Evolutionary conservation across 2,113 vertebrate species (phyloP).

Genomic region (Rattus norvegicus): DNA sequence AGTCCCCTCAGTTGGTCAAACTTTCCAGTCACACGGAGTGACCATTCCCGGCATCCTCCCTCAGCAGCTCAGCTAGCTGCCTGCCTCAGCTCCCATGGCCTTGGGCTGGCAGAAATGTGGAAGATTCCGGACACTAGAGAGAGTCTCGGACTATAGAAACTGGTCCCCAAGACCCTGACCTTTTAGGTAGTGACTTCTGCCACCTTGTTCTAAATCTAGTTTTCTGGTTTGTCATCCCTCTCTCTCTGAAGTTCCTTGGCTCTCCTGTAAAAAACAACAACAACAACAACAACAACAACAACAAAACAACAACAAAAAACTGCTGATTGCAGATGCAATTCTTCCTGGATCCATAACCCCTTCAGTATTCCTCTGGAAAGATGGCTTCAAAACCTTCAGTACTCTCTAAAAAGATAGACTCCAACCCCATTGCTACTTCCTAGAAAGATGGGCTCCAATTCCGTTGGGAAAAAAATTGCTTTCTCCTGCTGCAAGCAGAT

Average conservation of each 20-base stretch:
- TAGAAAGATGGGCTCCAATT: background rate
- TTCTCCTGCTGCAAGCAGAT: background rate
- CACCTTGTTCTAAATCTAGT: background rate
- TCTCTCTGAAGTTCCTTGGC: too few species aligned
- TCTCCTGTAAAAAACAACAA: background rate
- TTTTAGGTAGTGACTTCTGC: background rate
- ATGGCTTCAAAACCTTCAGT: background rate
- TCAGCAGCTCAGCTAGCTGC: background rate
- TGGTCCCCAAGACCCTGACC: background rate
- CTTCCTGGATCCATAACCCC: background rate
- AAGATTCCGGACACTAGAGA: background rate
- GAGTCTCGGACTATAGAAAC: background rate
- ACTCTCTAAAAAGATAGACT: background rate
- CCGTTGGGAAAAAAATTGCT: background rate
- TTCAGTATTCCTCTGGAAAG: background rate
- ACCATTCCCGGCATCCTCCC: background rate
- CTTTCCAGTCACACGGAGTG: slow-evolving; percentile 70
- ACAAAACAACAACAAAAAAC: background rate
- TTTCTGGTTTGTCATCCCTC: background rate
- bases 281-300: background rate
- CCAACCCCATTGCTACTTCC: background rate
- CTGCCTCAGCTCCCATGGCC: background rate
- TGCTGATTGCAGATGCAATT: background rate
- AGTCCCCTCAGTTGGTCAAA: slow-evolving; percentile 64
- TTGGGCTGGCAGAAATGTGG: background rate